Evolutionary conservation across 2,888 invertebrate genomes (phyloP), one percentile per base, ranked within the genome.

Genomic region (Lydus trimaculatus): DNA sequence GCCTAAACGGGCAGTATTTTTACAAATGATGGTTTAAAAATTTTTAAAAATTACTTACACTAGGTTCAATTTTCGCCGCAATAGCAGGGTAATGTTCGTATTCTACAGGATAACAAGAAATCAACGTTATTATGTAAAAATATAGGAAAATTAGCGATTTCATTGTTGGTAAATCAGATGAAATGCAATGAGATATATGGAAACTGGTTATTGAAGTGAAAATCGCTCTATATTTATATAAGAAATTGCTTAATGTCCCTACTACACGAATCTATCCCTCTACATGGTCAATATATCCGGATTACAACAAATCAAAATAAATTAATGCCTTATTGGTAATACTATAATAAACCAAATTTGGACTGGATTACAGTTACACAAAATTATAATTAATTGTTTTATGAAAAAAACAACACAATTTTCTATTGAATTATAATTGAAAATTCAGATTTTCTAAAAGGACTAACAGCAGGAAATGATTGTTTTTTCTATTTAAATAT

Each of bases 1-100:
- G 91, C 87, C 89, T 89, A 80, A 78, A 58, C 80, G 9, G 2
- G 64, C 56, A 80, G 9, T 33, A 64, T 58, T 65, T 28, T 13
- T 59, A 25, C 61, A 64, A 31, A 23, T 36, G 4, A 61, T 28
- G 31, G 59, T 9, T 20, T 17, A 6, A 64, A n/a, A 17, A 58
- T 28, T 20, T n/a, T 61, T 4, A 25, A 61, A 31, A 23, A 23
- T 9, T 60, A 76, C 76, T 75, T 62, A 76, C 76, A 48, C 66
- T 73, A 20, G 76, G 76, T 60, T 76, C 76, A 0, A 64, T 72
- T 72, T 76, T 76, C 0, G 72, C 52, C 1, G 71, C 39, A 17
- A 52, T 69, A 31, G n/a, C n/a, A n/a, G 72, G 71, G 17, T 63
- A 68, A 39, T 61, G 61, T 4, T 59, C 67, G 36, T 74, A 76